Conservation (phyloP, 1,140 invertebrate species). For the Drosophila murphyi region DNA sequence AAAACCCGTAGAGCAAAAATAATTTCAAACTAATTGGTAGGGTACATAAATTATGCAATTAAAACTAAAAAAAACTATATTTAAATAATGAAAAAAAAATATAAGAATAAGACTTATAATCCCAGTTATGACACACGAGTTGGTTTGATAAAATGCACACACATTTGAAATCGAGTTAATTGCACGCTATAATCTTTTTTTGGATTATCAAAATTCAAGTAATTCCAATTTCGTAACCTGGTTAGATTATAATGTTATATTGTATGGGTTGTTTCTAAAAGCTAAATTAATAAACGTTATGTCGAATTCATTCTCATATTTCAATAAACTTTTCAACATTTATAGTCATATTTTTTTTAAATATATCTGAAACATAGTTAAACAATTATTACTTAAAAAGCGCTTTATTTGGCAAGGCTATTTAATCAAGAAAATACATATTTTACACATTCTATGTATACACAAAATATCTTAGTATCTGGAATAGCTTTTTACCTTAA, state of each 20-base stretch:
- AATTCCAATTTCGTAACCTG: constrained; percentile 9
- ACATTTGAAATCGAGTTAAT: constrained; percentile 77
- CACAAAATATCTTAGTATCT: no score
- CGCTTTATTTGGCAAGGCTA: no score
- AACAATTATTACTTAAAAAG: not conserved
- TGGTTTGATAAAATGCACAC: constrained; percentile 77
- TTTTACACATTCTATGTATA: no score
- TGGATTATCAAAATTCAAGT: constrained; percentile 35
- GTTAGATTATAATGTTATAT: constrained; percentile 4
- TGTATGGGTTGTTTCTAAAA: constrained; percentile 39
- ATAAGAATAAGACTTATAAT: constrained; percentile 43
- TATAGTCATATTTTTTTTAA: no score
- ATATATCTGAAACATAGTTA: no score
- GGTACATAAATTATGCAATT: constrained; percentile 55
- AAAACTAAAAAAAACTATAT: constrained; percentile 41
- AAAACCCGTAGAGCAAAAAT: constrained; percentile 49
- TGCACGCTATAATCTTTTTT: constrained; percentile 69
- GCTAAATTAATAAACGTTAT: not conserved
- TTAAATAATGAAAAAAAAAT: constrained; percentile 24
- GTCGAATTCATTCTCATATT: no score
- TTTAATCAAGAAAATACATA: no score
- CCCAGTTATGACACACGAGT: constrained; percentile 57
- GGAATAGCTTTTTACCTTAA: no score
- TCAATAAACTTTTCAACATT: no score
- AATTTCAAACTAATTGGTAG: constrained; percentile 44